Conservation (phyloP, 2,113 vertebrate species). For the Acrocephalus kingi region DNA sequence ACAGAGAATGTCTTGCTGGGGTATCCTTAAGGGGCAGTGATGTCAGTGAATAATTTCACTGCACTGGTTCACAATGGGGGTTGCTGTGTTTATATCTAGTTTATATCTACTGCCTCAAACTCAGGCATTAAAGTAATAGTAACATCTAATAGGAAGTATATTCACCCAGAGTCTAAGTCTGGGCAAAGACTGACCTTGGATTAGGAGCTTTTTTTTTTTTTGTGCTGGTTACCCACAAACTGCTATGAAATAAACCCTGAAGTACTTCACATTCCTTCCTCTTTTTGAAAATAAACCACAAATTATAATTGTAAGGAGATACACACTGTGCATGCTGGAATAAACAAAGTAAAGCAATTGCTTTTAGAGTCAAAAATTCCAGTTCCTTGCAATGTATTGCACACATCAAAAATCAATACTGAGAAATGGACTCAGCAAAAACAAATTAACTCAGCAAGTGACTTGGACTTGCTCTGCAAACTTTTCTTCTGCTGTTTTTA, state of each 20-base stretch:
- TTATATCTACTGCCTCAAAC: neutral
- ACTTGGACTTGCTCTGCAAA: slow-evolving; percentile 58
- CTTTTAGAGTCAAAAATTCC: slow-evolving; percentile 69
- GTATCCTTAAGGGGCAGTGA: neutral
- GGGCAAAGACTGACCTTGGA: neutral
- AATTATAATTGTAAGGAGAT: neutral
- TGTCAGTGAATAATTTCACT: neutral
- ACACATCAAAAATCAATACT: slow-evolving; percentile 82
- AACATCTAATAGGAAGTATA: neutral
- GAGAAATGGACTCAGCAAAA: slow-evolving; percentile 77
- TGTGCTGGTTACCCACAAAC: neutral
- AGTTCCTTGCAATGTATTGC: slow-evolving; percentile 59
- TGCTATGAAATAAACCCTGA: neutral
- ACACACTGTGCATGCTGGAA: slow-evolving; percentile 16
- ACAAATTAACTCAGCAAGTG: slow-evolving; percentile 75
- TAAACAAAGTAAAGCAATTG: slow-evolving; percentile 65
- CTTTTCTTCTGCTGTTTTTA: slow-evolving; percentile 33
- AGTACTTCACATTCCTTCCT: neutral
- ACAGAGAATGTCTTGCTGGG: neutral
- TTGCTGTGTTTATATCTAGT: neutral
- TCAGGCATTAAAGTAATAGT: neutral
- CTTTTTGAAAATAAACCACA: neutral
- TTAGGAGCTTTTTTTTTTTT: neutral
- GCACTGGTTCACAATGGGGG: neutral
- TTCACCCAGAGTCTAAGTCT: neutral